Evolutionary conservation across 2,888 invertebrate species (phyloP).

Genomic region (Psylliodes chrysocephalus): DNA sequence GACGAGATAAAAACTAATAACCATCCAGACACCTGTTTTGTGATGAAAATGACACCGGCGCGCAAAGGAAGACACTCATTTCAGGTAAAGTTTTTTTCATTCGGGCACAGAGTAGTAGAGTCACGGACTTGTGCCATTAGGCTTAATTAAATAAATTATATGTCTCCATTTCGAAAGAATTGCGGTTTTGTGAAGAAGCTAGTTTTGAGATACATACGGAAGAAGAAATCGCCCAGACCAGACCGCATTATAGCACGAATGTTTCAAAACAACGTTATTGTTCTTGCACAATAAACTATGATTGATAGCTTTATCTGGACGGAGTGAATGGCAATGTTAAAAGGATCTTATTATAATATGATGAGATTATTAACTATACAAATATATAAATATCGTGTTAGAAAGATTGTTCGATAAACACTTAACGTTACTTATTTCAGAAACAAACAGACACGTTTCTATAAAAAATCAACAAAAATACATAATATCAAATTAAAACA

Average conservation of each 20-base stretch:
- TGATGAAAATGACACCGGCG: constrained; percentile 61
- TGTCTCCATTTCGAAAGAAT: constrained; percentile 63
- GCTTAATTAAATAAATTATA: constrained; percentile 64
- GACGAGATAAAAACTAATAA: constrained; percentile 44
- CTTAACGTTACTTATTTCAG: no score
- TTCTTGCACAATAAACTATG: neutral
- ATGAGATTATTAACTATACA: neutral
- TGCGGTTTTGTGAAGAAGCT: constrained; percentile 53
- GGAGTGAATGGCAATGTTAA: neutral
- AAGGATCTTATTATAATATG: neutral
- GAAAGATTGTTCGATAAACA: no score
- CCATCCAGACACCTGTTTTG: constrained; percentile 59
- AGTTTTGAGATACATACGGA: constrained; percentile 26
- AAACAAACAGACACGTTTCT: no score
- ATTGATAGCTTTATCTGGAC: constrained; percentile 5
- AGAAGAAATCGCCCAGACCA: constrained; percentile 18
- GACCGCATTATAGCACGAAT: constrained; percentile 11
- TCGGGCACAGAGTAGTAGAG: constrained; percentile 56
- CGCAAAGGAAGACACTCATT: constrained; percentile 62
- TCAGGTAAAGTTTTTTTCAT: constrained; percentile 56
- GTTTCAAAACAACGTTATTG: constrained; percentile 9
- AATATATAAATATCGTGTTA: neutral
- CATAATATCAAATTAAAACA: no score
- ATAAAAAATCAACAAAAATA: no score
- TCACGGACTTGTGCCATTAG: constrained; percentile 63